phyloP scores from a whole-genome alignment of 1,140 invertebrate species.

The Dreissena polymorpha region DNA sequence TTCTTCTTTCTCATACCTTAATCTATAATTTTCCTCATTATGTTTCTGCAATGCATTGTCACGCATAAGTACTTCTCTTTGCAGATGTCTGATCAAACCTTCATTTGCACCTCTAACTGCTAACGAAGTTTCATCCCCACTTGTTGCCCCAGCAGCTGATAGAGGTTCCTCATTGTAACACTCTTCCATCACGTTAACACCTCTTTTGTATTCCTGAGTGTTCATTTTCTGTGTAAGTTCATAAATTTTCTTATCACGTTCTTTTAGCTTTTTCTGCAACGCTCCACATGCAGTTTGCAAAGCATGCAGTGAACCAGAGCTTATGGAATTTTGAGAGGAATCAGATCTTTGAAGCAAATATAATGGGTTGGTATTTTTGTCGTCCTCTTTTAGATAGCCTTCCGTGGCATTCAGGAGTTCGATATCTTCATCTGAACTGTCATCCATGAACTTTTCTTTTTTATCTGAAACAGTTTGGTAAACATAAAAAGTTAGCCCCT shows the following conservation, averaged over 20 bases:
- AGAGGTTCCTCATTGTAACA: too few species aligned
- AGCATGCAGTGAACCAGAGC: slow-evolving; percentile 20
- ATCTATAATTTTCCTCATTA: slow-evolving; percentile 26
- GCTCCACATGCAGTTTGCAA: slow-evolving; percentile 35
- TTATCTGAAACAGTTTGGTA: too few species aligned
- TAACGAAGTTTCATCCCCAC: slow-evolving; percentile 18
- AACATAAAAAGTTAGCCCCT: too few species aligned
- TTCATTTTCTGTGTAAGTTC: slow-evolving; percentile 3
- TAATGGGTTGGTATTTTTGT: slow-evolving; percentile 3
- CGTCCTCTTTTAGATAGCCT: not conserved
- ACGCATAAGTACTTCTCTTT: slow-evolving; percentile 29
- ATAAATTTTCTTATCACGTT: slow-evolving; percentile 4
- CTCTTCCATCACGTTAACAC: too few species aligned
- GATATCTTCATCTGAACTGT: slow-evolving; percentile 36
- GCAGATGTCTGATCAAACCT: slow-evolving; percentile 32
- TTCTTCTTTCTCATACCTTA: slow-evolving; percentile 12
- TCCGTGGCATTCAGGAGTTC: slow-evolving; percentile 24
- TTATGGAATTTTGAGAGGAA: slow-evolving; percentile 10
- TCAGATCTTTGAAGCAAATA: not conserved
- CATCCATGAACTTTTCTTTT: slow-evolving; percentile 8
- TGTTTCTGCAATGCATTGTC: slow-evolving; percentile 16
- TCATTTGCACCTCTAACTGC: slow-evolving; percentile 39
- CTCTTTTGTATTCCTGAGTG: too few species aligned
- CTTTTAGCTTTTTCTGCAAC: slow-evolving; percentile 39
- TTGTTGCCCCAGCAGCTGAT: slow-evolving; percentile 41